These are phyloP conservation scores for Neopipo cinnamomea DNA, from an alignment of 2,113 vertebrate species.

Conservation along the genomic window DNA sequence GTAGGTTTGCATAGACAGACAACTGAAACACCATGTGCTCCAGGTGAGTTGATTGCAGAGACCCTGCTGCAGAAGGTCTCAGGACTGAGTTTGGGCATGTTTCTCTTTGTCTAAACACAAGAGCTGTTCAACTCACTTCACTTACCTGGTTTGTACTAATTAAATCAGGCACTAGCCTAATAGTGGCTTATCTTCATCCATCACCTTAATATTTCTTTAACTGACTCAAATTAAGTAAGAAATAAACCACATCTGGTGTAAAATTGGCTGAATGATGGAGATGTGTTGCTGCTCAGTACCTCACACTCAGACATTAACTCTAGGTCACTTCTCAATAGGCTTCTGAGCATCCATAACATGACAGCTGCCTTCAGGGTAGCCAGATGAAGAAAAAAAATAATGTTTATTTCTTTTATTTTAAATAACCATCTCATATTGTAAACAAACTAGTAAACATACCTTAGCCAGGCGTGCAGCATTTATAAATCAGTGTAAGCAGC, in stretches of 20 bases:
- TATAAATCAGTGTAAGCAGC: neutral
- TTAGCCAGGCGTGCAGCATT: neutral
- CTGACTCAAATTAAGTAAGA: neutral
- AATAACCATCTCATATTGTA: neutral
- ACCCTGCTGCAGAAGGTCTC: neutral
- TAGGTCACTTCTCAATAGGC: neutral
- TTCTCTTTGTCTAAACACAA: neutral
- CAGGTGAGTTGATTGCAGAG: neutral
- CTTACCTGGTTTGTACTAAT: neutral
- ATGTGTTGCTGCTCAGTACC: neutral
- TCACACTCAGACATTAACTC: neutral
- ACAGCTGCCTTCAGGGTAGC: neutral
- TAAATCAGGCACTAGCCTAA: neutral
- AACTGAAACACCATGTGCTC: neutral
- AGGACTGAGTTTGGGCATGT: neutral
- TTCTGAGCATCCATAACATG: neutral
- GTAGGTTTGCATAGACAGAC: neutral
- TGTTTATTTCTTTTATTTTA: neutral
- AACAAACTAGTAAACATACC: neutral
- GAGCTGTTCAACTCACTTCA: neutral
- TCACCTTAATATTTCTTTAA: neutral
- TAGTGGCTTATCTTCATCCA: neutral
- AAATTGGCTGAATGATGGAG: neutral
- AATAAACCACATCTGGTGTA: neutral
- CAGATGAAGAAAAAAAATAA: neutral